Evolutionary conservation across 1,140 invertebrate genomes (phyloP), one percentile per base, ranked within the genome.

Genomic region (Caerostris darwini): DNA sequence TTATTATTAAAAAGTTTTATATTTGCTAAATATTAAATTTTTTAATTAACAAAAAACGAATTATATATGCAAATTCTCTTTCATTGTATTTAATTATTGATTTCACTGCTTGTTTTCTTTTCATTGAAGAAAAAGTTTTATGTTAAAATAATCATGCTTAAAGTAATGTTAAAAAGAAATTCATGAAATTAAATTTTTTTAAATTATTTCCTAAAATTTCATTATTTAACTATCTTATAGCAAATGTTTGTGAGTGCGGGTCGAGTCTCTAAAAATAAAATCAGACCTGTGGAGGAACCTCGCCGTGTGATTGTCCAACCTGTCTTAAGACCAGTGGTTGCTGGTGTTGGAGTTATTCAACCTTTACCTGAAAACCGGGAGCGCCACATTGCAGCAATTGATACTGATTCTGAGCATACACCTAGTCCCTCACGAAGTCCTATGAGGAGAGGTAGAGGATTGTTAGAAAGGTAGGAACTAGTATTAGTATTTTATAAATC

Each of bases 361-460:
- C 96, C 90, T n/a, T 3, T 17, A 17, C 58, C 96, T 7, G 95
- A 95, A 58, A 94, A 95, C 19, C 90, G 86, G 14, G 61, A 88
- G 17, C 56, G 14, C 19, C 86, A 88, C 5, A 19, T 64, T 12
- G 58, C 59, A n/a, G 19, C 86, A 53, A 34, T 88, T 50, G 86
- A 88, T 94, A 95, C n/a, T 93, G 92, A 94, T 91, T 95, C 50
- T 94, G 95, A 90, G 83, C 64, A 93, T 58, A 92, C 93, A 56
- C 93, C 94, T 5, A 93, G 94, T 86, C 95, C 95, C 94, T 90
- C 82, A 77, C 95, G 5, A 96, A 97, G 94, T 67, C 96, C 97
- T 19, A 96, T 97, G 89, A 96, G 98, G 17, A 98, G 96, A 95
- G 95, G 96, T 1, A 98, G 96, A 95, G 96, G 96, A 53, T 95